Conservation (phyloP, 2,888 invertebrate genomes). For the Disparrhopalites patrizii region DNA sequence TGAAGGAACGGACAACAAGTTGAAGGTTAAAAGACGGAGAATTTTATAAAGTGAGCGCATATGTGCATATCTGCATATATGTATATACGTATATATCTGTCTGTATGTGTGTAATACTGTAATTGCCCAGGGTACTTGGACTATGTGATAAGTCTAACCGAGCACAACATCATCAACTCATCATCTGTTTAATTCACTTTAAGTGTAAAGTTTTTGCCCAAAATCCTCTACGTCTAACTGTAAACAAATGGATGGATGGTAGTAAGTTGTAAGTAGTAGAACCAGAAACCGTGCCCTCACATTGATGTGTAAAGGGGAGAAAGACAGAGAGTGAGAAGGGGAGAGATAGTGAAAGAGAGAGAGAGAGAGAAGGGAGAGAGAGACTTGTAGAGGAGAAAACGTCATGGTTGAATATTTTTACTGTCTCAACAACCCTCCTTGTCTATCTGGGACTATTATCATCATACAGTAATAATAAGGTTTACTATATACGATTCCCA, state of each 20-base stretch:
- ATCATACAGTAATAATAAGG: not conserved
- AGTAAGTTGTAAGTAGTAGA: too few species aligned
- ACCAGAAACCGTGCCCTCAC: conserved; percentile 24
- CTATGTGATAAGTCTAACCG: not conserved
- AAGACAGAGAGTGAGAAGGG: too few species aligned
- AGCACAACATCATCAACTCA: conserved; percentile 12
- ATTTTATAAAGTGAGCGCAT: too few species aligned
- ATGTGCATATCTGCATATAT: too few species aligned
- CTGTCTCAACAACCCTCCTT: conserved; percentile 8
- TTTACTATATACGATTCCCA: not conserved
- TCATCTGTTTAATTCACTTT: conserved; percentile 30
- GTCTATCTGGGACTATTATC: conserved; percentile 9
- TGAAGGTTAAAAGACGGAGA: too few species aligned
- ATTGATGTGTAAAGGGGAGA: too few species aligned
- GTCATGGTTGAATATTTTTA: conserved; percentile 25
- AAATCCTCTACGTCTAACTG: conserved; percentile 33
- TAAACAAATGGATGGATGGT: conserved; percentile 31
- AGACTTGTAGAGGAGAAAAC: conserved; percentile 19
- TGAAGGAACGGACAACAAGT: too few species aligned
- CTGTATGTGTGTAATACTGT: too few species aligned
- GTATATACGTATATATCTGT: too few species aligned
- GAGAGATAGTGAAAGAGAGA: too few species aligned
- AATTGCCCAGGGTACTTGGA: too few species aligned
- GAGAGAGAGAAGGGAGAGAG: too few species aligned
- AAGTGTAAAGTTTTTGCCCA: conserved; percentile 28